Percentiles rank a stretch among this genome's conserved stretches.
Conservation (phyloP, 2,888 invertebrate species). For the Leucoma salicis region DNA sequence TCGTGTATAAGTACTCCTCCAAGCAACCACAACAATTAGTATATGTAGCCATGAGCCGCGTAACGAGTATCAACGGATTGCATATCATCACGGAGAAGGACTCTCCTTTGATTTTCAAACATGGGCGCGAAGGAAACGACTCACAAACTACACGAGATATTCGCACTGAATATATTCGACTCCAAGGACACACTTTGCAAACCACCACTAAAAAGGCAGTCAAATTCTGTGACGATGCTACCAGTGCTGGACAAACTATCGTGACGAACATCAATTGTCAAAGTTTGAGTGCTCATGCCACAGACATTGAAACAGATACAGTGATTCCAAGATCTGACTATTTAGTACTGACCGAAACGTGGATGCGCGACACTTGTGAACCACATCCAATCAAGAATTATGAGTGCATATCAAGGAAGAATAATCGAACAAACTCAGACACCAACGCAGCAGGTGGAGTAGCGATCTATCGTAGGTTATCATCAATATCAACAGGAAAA, state of each 20-base stretch:
- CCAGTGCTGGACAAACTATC: conserved; percentile 9
- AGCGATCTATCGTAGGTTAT: conserved; percentile 30
- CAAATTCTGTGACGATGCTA: conserved; percentile 15
- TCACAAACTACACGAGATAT: conserved; percentile 26
- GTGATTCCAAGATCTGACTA: conserved; percentile 30
- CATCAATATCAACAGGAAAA: conserved; percentile 6
- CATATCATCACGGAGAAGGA: conserved; percentile 2
- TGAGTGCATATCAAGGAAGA: conserved; percentile 26
- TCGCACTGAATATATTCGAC: conserved; percentile 22
- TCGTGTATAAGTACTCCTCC: background rate
- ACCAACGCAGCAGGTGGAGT: conserved; percentile 37
- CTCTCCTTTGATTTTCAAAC: conserved; percentile 5
- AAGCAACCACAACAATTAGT: conserved; percentile 13
- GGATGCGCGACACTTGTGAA: conserved; percentile 31
- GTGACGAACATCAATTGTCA: conserved; percentile 7
- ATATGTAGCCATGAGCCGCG: conserved; percentile 20
- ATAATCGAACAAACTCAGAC: conserved; percentile 29
- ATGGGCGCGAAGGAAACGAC: conserved; percentile 16
- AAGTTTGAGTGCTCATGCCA: background rate
- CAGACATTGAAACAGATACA: conserved; percentile 27
- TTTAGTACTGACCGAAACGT: conserved; percentile 27
- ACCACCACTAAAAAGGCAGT: conserved; percentile 20
- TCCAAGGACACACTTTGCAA: conserved; percentile 20
- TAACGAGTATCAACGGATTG: conserved; percentile 9
- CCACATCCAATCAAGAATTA: conserved; percentile 11